Evolutionary conservation across 2,888 invertebrate genomes (phyloP), one percentile per base, ranked within the genome.

Genomic region (Seira ritae): DNA sequence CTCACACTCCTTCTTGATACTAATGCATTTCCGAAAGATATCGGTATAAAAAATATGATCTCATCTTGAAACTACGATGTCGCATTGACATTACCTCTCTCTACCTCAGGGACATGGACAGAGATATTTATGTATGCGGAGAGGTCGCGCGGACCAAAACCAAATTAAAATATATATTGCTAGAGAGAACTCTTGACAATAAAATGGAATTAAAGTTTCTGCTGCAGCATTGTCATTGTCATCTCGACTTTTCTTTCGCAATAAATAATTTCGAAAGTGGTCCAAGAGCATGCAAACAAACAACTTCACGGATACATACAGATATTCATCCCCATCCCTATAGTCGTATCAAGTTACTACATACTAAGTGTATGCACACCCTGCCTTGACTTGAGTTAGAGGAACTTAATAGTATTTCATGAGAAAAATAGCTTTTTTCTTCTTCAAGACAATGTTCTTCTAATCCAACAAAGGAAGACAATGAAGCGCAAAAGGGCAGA

Each of bases 401-500:
- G 31, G 31, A 31, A 31, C 31, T 31, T 31, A n/a, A n/a, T n/a
- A n/a, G n/a, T n/a, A n/a, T 31, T 31, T 31, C 31, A 31, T 31
- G 31, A 31, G 8, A 31, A 31, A 31, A 31, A 31, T 31, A 31
- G 8, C 31, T 31, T 8, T 31, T 31, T 31, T 31, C n/a, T n/a
- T 31, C 8, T 31, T 31, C 31, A 55, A 55, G 17, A 55, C 3
- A 55, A 55, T 55, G 55, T 55, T 31, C 42, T 6, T 42, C 15
- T 31, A 19, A 55, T 65, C 60, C 31, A 60, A 73, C 31, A 42
- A 55, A 55, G 55, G 55, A 55, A 55, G 17, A 55, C 10, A 22
- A 65, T 50, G 31, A 37, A 12, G 69, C 70, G 66, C 37, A 66
- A 71, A 71, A 74, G 74, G 23, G 67, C 67, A 76, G 69, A 37